Evolutionary conservation across 1,140 invertebrate genomes (phyloP).

Genomic region (Trichonephila inaurata): DNA sequence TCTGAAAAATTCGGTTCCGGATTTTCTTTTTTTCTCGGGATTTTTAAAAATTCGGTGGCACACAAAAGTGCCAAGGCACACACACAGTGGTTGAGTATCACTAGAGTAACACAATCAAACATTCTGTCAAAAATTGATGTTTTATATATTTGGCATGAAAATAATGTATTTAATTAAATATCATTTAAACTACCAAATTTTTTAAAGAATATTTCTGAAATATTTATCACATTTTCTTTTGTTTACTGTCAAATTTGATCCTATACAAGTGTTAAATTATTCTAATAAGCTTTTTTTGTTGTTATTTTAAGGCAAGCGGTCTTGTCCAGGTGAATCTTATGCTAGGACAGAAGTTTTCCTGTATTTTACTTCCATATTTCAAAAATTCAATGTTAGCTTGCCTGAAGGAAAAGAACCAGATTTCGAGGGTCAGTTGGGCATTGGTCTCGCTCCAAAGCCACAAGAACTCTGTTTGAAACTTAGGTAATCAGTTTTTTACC

Average conservation of each 20-base stretch:
- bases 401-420: conserved; percentile 11
- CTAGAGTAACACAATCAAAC: no score
- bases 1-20: no score
- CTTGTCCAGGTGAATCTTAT: conserved; percentile 78
- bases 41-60: no score
- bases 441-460: conserved; percentile 17
- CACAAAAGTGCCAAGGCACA: no score
- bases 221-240: not conserved
- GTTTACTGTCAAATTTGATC: no score
- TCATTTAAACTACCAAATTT: no score
- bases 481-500: not conserved
- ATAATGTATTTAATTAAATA: no score
- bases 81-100: no score
- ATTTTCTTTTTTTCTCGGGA: no score
- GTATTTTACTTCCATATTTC: conserved; percentile 78
- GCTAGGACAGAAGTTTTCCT: conserved; percentile 78
- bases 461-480: conserved; percentile 41
- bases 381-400: conserved; percentile 75
- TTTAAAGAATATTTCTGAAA: no score
- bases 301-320: conserved; percentile 76
- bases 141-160: no score
- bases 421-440: conserved; percentile 55
- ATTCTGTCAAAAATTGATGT: no score
- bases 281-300: not conserved
- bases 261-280: not conserved